Conservation (phyloP, 2,888 invertebrate genomes). For the Gari tellinella region DNA sequence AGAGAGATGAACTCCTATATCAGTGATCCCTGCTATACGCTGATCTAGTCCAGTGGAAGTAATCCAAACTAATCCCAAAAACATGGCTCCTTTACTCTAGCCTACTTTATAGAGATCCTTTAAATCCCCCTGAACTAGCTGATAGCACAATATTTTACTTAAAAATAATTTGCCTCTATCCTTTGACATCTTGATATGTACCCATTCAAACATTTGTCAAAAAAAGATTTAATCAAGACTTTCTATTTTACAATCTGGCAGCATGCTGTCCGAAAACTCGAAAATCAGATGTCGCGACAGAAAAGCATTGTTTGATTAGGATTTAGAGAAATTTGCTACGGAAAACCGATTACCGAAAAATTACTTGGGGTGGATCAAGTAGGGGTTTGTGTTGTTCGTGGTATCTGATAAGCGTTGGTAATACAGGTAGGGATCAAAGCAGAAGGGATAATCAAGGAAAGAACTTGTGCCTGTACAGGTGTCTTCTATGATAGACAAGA, state of each 20-base stretch:
- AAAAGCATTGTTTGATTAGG: constrained; percentile 54
- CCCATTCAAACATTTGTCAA: constrained; percentile 55
- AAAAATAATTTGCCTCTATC: constrained; percentile 62
- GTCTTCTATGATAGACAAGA: constrained; percentile 37
- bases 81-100: constrained; percentile 63
- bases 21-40: constrained; percentile 40
- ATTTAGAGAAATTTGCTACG: constrained; percentile 52
- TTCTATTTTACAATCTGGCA: constrained; percentile 58
- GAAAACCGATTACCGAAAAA: constrained; percentile 66
- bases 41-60: constrained; percentile 43
- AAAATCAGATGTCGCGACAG: constrained; percentile 43
- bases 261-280: constrained; percentile 48
- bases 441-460: constrained; percentile 52
- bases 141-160: constrained; percentile 65
- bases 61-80: constrained; percentile 60
- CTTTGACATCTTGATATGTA: constrained; percentile 47
- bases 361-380: constrained; percentile 57
- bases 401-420: constrained; percentile 48
- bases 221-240: constrained; percentile 55
- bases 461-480: constrained; percentile 47
- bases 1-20: constrained; percentile 9
- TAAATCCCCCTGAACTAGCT: constrained; percentile 57
- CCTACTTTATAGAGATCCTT: constrained; percentile 61
- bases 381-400: constrained; percentile 38
- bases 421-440: constrained; percentile 57